Conservation (phyloP, 2,797 vertebrate species). For the Prunella strophiata region DNA sequence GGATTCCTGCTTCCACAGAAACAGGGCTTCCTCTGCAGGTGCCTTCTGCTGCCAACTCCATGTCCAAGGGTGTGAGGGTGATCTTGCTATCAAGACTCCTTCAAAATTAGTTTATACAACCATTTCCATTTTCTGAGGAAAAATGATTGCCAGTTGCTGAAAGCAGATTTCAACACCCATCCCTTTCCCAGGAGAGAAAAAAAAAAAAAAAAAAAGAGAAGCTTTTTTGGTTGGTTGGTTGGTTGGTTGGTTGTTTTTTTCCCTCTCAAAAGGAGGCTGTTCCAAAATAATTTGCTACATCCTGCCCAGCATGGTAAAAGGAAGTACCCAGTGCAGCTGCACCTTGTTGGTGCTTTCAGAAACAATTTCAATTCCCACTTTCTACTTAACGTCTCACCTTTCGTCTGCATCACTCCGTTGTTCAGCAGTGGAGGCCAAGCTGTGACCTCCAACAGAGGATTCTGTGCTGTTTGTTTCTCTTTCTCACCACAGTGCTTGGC, state of each 20-base stretch:
- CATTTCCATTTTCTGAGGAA: neutral
- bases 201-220: neutral
- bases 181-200: neutral
- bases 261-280: neutral
- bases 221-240: neutral
- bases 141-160: neutral
- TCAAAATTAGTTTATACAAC: neutral
- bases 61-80: fast-evolving
- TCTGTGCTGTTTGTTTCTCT: neutral
- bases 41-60: neutral
- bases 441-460: neutral
- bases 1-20: neutral
- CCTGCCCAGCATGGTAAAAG: slow-evolving; percentile 54
- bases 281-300: slow-evolving; percentile 68
- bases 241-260: neutral
- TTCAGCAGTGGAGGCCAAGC: slow-evolving; percentile 29
- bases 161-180: neutral
- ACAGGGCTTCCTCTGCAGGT: neutral
- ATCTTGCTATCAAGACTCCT: neutral
- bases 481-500: slow-evolving; percentile 41
- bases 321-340: slow-evolving; percentile 72
- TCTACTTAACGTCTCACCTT: slow-evolving; percentile 75
- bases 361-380: slow-evolving; percentile 80
- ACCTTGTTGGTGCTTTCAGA: slow-evolving; percentile 67
- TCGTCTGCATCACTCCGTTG: slow-evolving; percentile 15